These are phyloP conservation scores for Melanostigma gelatinosum DNA, from an alignment of 2,113 vertebrate genomes.

Conservation along the genomic window DNA sequence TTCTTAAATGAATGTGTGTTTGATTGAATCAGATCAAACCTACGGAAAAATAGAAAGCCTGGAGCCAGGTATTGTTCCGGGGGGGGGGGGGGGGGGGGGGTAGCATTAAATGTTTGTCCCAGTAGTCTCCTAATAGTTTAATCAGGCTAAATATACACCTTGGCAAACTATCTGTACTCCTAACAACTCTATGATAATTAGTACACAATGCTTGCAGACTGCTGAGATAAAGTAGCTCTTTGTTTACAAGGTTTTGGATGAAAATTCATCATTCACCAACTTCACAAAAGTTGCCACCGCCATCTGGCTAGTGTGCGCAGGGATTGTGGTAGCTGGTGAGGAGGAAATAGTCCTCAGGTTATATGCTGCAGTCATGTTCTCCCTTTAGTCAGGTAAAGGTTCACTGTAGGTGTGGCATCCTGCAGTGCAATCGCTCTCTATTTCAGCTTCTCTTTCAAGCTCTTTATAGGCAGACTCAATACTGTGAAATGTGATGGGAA, in stretches of 20 bases:
- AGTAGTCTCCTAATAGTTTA: not conserved
- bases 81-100: too few relatives aligned
- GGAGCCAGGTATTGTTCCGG: too few relatives aligned
- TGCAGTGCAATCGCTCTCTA: slow-evolving; percentile 35
- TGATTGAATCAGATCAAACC: too few relatives aligned
- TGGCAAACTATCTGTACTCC: not conserved
- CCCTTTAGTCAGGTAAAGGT: slow-evolving; percentile 29
- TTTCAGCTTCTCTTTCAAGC: slow-evolving; percentile 31
- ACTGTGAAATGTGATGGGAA: slow-evolving; percentile 72
- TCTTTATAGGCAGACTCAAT: slow-evolving; percentile 49
- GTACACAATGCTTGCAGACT: not conserved
- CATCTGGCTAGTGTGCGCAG: not conserved
- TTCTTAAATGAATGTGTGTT: too few relatives aligned
- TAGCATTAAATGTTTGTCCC: not conserved
- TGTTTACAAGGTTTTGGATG: not conserved
- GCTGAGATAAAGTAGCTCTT: not conserved
- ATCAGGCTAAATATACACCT: not conserved
- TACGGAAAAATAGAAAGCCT: too few relatives aligned
- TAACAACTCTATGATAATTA: not conserved
- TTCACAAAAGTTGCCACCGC: not conserved
- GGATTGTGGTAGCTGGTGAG: not conserved
- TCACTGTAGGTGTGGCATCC: slow-evolving; percentile 6
- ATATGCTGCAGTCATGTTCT: not conserved
- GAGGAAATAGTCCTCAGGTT: not conserved
- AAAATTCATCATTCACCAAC: slow-evolving; percentile 13